phyloP scores from a whole-genome alignment of 1,140 invertebrate genomes.

The Arion vulgaris region DNA sequence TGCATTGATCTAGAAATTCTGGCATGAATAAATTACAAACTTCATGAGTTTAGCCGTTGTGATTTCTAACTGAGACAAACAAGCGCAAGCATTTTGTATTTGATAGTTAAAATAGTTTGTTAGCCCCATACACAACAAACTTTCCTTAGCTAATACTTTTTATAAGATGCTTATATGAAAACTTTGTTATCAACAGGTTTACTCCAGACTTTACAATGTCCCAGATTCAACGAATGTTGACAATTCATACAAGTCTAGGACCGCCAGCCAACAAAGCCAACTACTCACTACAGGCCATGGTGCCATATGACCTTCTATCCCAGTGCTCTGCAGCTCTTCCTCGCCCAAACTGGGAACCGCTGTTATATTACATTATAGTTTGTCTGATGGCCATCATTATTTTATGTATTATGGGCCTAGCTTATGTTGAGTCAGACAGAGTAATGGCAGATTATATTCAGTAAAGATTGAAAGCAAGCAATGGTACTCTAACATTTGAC shows the following conservation, averaged over 20 bases:
- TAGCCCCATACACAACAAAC: too few species aligned
- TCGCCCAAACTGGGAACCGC: conserved; percentile 86
- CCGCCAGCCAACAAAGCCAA: conserved; percentile 76
- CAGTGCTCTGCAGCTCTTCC: conserved; percentile 82
- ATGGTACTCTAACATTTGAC: conserved; percentile 59
- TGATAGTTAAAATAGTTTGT: too few species aligned
- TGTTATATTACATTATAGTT: conserved; percentile 81
- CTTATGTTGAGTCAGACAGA: conserved; percentile 83
- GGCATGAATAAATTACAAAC: too few species aligned
- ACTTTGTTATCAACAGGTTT: conserved; percentile 80
- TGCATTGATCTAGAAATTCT: too few species aligned
- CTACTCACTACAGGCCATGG: conserved; percentile 84
- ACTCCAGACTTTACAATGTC: conserved; percentile 93
- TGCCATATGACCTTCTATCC: conserved; percentile 84
- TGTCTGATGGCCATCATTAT: conserved; percentile 80
- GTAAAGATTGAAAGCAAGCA: conserved; percentile 56
- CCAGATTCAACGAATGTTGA: conserved; percentile 79
- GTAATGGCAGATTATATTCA: conserved; percentile 73
- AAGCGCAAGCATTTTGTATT: too few species aligned
- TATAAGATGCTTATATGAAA: too few species aligned
- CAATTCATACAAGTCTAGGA: conserved; percentile 75
- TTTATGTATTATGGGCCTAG: conserved; percentile 79
- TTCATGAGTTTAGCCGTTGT: too few species aligned
- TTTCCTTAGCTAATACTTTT: too few species aligned
- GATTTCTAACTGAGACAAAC: too few species aligned